Evolutionary conservation across 2,888 invertebrate genomes (phyloP).

Genomic region (Acleris emargana): DNA sequence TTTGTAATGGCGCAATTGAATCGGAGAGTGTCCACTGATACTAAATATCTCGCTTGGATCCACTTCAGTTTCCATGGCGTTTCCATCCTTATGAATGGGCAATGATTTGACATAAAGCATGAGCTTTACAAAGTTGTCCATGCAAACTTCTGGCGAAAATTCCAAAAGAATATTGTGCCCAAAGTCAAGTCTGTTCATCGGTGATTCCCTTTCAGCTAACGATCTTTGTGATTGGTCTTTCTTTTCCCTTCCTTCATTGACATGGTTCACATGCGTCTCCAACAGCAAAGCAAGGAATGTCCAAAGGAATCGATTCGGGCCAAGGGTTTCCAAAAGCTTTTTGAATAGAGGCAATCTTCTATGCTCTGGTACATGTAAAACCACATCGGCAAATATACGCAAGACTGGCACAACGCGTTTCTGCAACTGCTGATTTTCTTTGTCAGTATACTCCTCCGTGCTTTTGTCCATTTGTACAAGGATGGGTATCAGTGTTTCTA

Average conservation of each 20-base stretch:
- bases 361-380: conserved; percentile 97
- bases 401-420: conserved; percentile 86
- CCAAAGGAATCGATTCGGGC: conserved; percentile 86
- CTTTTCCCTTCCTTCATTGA: conserved; percentile 74
- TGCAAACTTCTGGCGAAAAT: conserved; percentile 85
- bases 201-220: conserved; percentile 71
- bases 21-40: conserved; percentile 85
- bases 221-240: conserved; percentile 57
- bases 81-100: conserved; percentile 85
- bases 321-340: conserved; percentile 90
- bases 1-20: conserved; percentile 93
- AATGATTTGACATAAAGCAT: conserved; percentile 86
- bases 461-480: conserved; percentile 83
- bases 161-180: conserved; percentile 86
- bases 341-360: conserved; percentile 91
- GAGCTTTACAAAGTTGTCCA: conserved; percentile 87
- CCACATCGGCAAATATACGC: conserved; percentile 95
- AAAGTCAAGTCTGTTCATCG: conserved; percentile 86
- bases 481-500: conserved; percentile 95
- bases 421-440: conserved; percentile 68
- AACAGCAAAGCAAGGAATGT: conserved; percentile 88
- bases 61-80: conserved; percentile 67
- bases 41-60: conserved; percentile 84
- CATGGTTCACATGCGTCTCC: conserved; percentile 87
- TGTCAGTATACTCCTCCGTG: conserved; percentile 63